Base-by-base conservation (phyloP, 2,888 invertebrate genomes). In the Rhamphomyia laevipes region DNA sequence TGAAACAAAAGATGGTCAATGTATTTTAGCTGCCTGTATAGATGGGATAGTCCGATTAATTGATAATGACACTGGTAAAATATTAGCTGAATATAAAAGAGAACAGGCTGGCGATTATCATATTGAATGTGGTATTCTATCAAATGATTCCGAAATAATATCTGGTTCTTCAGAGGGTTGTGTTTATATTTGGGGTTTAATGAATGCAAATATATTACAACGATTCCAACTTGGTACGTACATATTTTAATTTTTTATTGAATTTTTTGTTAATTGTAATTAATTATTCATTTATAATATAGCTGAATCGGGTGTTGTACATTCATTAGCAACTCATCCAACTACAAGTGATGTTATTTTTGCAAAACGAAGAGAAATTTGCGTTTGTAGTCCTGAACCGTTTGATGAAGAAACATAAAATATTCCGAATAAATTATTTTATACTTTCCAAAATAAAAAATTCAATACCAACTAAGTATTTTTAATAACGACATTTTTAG, bases 1-100 rank as follows among this genome's bases (percentile, higher is more conserved):
- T 53, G 79, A 95, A 58, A 94, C 95, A 0, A 80, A 86, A 57
- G 99, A 99, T 67, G 89, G 88, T 1, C 95, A 96, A 62, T 97
- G 97, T 63, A 75, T 89, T 52, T 73, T 99, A 16, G 77, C 83
- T 2, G 87, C 91, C 57, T 87, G 91, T 57, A 79, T 88, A 7
- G 92, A 95, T 67, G 84, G 81, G 57, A 77, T 80, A 1, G 73
- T 97, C 2, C 81, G 86, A 61, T 74, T 99, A 45, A 77, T 97
- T 57, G 99, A 99, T 66, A 95, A 92, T 71, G 80, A 80, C 51
- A 80, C 81, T 9, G 93, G 92, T 11, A 82, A 86, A 60, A 66
- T 86, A 52, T 70, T 89, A 1, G 77, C 80, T 17, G 83, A 84
- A 73, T 97, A 89, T 63, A 74, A 73, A 17, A 94, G 97, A 63